Evolutionary conservation across 2,888 invertebrate genomes (phyloP).

Genomic region (Lasioglossum vierecki): DNA sequence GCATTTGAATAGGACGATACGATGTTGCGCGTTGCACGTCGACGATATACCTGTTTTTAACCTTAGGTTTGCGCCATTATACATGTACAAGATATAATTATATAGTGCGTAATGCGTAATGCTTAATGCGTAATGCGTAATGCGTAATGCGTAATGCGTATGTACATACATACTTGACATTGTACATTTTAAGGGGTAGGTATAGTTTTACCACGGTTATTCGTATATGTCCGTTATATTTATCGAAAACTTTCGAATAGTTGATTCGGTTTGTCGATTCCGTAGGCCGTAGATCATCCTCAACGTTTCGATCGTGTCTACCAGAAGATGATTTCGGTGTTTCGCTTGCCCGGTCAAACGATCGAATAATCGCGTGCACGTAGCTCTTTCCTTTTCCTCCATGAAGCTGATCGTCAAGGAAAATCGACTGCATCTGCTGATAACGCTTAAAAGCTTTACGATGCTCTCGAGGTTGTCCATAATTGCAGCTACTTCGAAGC

Average conservation of each 20-base stretch:
- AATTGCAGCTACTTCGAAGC: slow-evolving; percentile 46
- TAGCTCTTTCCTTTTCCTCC: slow-evolving; percentile 62
- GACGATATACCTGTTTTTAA: too few relatives aligned
- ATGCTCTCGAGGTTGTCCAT: slow-evolving; percentile 56
- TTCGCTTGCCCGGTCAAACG: slow-evolving; percentile 16
- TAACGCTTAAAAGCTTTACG: slow-evolving; percentile 71
- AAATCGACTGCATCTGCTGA: slow-evolving; percentile 77
- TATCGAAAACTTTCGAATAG: not conserved
- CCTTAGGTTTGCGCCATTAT: too few relatives aligned
- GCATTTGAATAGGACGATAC: slow-evolving; percentile 1
- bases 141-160: not conserved
- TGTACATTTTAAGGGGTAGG: not conserved
- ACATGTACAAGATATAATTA: too few relatives aligned
- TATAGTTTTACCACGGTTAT: not conserved
- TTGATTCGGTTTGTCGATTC: not conserved
- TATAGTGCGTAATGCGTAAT: too few relatives aligned
- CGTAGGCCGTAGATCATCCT: slow-evolving; percentile 19
- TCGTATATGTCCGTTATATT: too few relatives aligned
- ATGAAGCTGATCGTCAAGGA: slow-evolving; percentile 73
- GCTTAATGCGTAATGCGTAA: not conserved
- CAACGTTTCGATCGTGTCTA: slow-evolving; percentile 34
- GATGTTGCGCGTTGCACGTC: too few relatives aligned
- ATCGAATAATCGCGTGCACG: slow-evolving; percentile 51
- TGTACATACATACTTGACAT: not conserved
- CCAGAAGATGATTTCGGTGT: not conserved